A percentile compares a stretch with the other conserved stretches of the same genome.
These are phyloP conservation scores for Bruchidius siliquastri DNA, from an alignment of 2,888 invertebrate species.

Conservation along the genomic window DNA sequence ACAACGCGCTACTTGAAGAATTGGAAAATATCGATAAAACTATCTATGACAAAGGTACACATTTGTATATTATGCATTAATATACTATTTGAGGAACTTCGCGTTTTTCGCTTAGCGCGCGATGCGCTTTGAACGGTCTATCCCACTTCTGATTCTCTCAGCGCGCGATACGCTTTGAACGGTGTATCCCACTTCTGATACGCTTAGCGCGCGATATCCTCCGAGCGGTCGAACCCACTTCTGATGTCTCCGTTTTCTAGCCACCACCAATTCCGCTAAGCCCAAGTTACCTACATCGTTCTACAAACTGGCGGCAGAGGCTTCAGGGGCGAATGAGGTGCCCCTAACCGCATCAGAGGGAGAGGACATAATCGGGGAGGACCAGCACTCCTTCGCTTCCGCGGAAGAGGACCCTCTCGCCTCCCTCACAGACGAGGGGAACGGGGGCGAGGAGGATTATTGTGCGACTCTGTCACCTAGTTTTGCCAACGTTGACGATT, in stretches of 20 bases:
- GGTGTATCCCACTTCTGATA: no score
- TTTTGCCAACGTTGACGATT: conserved; percentile 1
- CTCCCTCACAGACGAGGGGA: background rate
- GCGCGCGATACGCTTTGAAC: no score
- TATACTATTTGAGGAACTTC: no score
- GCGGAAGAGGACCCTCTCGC: background rate
- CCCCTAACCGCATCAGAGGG: background rate
- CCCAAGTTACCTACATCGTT: background rate
- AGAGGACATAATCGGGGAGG: background rate
- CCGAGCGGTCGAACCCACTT: background rate
- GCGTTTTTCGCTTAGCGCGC: no score
- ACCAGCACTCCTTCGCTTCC: background rate
- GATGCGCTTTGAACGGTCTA: no score
- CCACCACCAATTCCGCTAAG: background rate
- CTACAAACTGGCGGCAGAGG: background rate
- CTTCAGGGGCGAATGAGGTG: background rate
- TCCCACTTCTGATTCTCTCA: no score
- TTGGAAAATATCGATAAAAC: background rate
- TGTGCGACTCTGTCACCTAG: background rate
- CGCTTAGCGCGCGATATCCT: no score
- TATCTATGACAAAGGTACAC: background rate
- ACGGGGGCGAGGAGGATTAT: background rate
- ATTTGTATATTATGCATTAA: no score
- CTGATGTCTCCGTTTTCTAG: background rate
- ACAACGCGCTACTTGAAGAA: background rate